Evolutionary conservation across 2,113 vertebrate genomes (phyloP), one percentile per base, ranked within the genome.

Genomic region (Megaptera novaeangliae): DNA sequence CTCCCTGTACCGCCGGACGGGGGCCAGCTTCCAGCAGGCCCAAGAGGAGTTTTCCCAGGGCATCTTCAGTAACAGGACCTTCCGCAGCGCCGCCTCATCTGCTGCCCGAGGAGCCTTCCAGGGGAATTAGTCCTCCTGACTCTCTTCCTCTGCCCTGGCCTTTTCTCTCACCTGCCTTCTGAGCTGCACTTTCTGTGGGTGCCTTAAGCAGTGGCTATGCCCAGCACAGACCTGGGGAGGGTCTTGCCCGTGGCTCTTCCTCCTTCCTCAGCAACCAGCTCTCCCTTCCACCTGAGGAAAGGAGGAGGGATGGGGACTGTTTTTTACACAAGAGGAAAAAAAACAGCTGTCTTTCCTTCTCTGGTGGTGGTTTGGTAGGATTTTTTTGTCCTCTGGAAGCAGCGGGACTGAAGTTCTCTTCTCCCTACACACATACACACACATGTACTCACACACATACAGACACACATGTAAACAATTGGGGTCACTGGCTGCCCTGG

Each of bases 1-100:
- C 55, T 99, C 99, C 11, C 98, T 99, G 94, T 99, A 99, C 92
- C 99, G 99, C 44, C 98, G 99, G 88, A 99, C 99, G 0, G 99
- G 99, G 44, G 99, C 99, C 97, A 99, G 99, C 97, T 99, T 99
- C 98, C 98, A 99, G 83, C 99, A 99, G 96, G 99, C 99, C 3
- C 99, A 99, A 96, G 99, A 99, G 71, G 99, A 99, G 98, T 99
- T 99, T 96, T 99, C 99, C 89, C 99, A 99, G 14, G 99, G 99
- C 71, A 99, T 99, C 97, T 98, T 99, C 97, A 99, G 97, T 97
- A 99, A 98, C 98, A 98, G 98, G 88, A 98, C 98, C 91, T 99
- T 99, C 98, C 99, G 99, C 98, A 99, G 55, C 0, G 99, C 99
- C 0, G 99, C 99, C 0, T 57, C 99, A 0, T 98, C 98, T 0